Base-by-base conservation (phyloP, 2,888 invertebrate genomes). In the Eilema griseolum region DNA sequence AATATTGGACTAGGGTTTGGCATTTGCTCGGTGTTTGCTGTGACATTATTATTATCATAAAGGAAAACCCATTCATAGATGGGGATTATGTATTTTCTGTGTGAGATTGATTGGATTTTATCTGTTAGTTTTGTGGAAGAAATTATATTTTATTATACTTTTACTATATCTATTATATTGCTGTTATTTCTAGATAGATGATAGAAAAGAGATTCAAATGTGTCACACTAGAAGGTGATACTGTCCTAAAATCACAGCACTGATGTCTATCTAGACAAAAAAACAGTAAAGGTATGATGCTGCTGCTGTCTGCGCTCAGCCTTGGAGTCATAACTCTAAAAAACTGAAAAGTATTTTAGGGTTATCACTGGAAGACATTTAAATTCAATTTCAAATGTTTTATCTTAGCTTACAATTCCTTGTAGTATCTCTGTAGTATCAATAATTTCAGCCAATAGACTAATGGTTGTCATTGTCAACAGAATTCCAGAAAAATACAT, bases 11-110 rank as follows among this genome's bases (percentile, higher is more conserved):
- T 33, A 62, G 66, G 66, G 66, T 67, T 61, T 23, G 26, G 12
- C 57, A 66, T 64, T 57, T 37, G 59, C 37, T 57, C 33, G 41
- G 20, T 46, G 26, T 60, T 60, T 61, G 61, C 57, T 33, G 23
- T 23, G n/a, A 8, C 37, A 26, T 60, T 65, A n/a, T 56, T 65
- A 56, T 56, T 31, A 66, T 28, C 28, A 16, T 8, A 31, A 52
- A 52, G 23, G 28, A 28, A 26, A 46, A 61, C 20, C 23, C 28
- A 37, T 41, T 62, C n/a, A 41, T 24, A 41, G 41, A 41, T 24
- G 16, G 4, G 26, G 24, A 4, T 14, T 31, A 37, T 37, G 37
- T 62, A 41, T 41, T 41, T 62, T 16, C 46, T 52, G n/a, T 61
- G 26, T 52, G n/a, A n/a, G 16, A 62, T 61, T 7, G 2, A 33